Conservation (phyloP, 2,888 invertebrate species). For the Zaprionus lineosus region DNA sequence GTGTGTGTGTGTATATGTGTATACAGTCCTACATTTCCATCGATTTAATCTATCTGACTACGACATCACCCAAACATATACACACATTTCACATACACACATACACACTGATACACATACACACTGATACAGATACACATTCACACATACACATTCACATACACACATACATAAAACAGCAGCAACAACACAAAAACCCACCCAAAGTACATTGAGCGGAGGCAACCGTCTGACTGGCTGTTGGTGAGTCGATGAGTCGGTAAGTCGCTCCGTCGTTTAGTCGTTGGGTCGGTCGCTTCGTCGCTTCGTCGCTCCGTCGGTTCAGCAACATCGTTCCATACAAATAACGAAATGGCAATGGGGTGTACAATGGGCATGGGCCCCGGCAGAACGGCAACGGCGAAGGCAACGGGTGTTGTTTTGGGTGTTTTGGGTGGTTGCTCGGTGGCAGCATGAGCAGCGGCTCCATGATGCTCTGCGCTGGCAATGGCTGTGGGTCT, state of each 20-base stretch:
- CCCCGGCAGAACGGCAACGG: conserved; percentile 13
- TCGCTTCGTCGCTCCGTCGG: conserved; percentile 32
- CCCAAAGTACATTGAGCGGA: conserved; percentile 61
- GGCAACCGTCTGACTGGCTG: conserved; percentile 39
- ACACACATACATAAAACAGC: conserved; percentile 8
- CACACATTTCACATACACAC: conserved; percentile 23
- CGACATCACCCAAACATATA: conserved; percentile 73
- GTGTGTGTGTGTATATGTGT: conserved; percentile 37
- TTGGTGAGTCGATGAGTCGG: conserved; percentile 4
- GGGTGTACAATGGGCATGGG: conserved; percentile 62
- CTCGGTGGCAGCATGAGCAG: conserved; percentile 39
- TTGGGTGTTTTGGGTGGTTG: conserved; percentile 42
- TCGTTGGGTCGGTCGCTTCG: conserved; percentile 17
- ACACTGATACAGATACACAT: conserved; percentile 22
- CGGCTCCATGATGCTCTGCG: conserved; percentile 26
- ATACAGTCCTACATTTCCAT: conserved; percentile 79
- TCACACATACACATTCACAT: conserved; percentile 17
- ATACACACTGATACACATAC: conserved; percentile 1
- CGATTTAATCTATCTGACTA: conserved; percentile 80
- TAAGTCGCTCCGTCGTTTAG: conserved; percentile 13
- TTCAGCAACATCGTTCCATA: conserved; percentile 69
- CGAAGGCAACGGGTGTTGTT: conserved; percentile 20
- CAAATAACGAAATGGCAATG: conserved; percentile 76
- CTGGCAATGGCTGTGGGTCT: conserved; percentile 7
- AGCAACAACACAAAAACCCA: conserved; percentile 61